phyloP scores from a whole-genome alignment of 2,797 vertebrate genomes.

The Propithecus perrieri region DNA sequence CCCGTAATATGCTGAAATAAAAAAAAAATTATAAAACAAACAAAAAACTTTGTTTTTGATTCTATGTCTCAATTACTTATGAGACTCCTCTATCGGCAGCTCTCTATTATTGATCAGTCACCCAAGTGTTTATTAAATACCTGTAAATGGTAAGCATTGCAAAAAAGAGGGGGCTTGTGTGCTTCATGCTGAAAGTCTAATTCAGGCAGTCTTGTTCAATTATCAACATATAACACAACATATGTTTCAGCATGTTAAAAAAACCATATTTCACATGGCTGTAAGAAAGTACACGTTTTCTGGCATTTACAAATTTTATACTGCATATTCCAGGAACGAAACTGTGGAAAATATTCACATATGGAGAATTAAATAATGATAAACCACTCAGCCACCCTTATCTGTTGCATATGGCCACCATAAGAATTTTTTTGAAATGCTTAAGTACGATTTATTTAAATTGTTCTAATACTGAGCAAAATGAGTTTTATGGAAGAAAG shows the following conservation, averaged over 20 bases:
- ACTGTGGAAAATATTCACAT: slow-evolving; percentile 42
- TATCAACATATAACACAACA: not conserved
- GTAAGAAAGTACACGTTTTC: not conserved
- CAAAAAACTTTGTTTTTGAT: not conserved
- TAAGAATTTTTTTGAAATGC: not conserved
- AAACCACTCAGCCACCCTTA: not conserved
- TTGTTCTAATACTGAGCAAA: slow-evolving; percentile 11
- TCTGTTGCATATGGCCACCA: not conserved
- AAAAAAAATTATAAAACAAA: too few species aligned
- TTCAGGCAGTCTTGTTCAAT: not conserved
- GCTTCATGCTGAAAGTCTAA: not conserved
- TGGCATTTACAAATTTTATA: slow-evolving; percentile 31
- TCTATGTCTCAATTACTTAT: not conserved
- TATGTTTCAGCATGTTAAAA: not conserved
- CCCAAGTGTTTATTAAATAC: not conserved
- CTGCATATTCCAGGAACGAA: slow-evolving; percentile 11
- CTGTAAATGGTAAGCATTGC: not conserved
- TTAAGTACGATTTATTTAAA: slow-evolving; percentile 14
- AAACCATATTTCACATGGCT: not conserved
- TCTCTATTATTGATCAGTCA: not conserved
- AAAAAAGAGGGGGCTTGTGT: not conserved
- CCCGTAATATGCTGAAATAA: too few species aligned
- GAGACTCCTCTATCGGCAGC: not conserved
- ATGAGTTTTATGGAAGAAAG: not conserved
- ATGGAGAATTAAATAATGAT: slow-evolving; percentile 21